Percentiles rank a stretch among this genome's conserved stretches.
Conservation (phyloP, 1,140 invertebrate species). For the Drosophila simulans region DNA sequence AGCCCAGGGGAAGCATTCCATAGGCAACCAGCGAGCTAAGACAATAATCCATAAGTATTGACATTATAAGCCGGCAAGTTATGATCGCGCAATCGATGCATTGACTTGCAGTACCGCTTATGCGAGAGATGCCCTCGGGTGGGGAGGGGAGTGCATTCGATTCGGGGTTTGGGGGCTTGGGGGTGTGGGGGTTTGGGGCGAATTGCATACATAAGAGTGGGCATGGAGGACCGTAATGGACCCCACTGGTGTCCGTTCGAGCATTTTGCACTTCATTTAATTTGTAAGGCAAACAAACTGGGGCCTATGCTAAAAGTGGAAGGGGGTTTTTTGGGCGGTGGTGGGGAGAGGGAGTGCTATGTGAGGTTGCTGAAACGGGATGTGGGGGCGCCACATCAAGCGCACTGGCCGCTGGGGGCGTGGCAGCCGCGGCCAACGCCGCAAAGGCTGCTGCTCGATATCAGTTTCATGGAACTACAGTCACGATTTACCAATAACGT, state of each 20-base stretch:
- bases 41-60: slow-evolving; percentile 63
- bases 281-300: slow-evolving; percentile 72
- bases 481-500: slow-evolving; percentile 84
- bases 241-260: slow-evolving; percentile 42
- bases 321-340: not conserved
- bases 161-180: too few relatives aligned
- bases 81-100: slow-evolving; percentile 61
- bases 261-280: slow-evolving; percentile 80
- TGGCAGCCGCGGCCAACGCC: slow-evolving; percentile 33
- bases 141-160: not conserved
- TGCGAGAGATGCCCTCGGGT: slow-evolving; percentile 27
- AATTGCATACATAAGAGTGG: slow-evolving; percentile 42
- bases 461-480: slow-evolving; percentile 85
- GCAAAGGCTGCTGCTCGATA: slow-evolving; percentile 57
- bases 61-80: slow-evolving; percentile 69
- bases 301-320: slow-evolving; percentile 12
- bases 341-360: not conserved
- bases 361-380: not conserved
- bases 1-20: not conserved
- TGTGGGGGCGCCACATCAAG: slow-evolving; percentile 67
- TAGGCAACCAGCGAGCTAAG: slow-evolving; percentile 1
- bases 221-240: slow-evolving; percentile 65
- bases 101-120: slow-evolving; percentile 52
- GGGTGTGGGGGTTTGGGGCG: not conserved
- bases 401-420: slow-evolving; percentile 51